phyloP scores from a whole-genome alignment of 2,888 invertebrate genomes.

The Lasius fuliginosus region DNA sequence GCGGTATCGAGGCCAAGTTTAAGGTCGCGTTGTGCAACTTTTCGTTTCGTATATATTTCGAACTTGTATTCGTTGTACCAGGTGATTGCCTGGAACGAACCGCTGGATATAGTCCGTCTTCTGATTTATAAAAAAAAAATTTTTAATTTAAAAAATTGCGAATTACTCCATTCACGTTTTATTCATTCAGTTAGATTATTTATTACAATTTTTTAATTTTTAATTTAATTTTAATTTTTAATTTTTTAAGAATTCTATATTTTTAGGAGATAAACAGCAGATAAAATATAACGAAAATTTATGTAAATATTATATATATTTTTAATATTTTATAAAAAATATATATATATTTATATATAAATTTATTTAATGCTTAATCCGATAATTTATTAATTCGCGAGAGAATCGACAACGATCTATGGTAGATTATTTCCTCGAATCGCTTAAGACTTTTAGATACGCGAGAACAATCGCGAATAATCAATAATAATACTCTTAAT shows the following conservation, averaged over 20 bases:
- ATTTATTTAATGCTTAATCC: too few relatives aligned
- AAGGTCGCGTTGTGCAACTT: conserved; percentile 59
- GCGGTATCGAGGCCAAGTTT: conserved; percentile 62
- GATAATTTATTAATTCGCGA: neutral
- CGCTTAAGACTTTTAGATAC: neutral
- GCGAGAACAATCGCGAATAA: conserved; percentile 1
- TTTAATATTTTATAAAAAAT: neutral
- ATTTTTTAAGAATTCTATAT: neutral
- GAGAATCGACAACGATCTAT: neutral
- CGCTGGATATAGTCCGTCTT: neutral
- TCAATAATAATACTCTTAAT: conserved; percentile 50
- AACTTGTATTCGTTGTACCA: neutral
- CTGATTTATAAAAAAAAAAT: neutral
- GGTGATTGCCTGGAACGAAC: neutral
- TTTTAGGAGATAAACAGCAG: neutral
- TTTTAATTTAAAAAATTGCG: neutral
- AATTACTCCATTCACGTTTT: neutral
- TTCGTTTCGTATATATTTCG: conserved; percentile 15
- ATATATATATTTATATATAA: neutral
- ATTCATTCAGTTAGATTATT: neutral
- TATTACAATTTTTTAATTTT: neutral
- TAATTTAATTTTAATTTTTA: neutral
- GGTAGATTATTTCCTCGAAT: neutral
- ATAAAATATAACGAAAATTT: neutral
- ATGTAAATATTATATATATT: too few relatives aligned